Percentiles rank a stretch among this genome's conserved stretches.
Conservation (phyloP, 2,113 vertebrate species). For the Aphyosemion australe region DNA sequence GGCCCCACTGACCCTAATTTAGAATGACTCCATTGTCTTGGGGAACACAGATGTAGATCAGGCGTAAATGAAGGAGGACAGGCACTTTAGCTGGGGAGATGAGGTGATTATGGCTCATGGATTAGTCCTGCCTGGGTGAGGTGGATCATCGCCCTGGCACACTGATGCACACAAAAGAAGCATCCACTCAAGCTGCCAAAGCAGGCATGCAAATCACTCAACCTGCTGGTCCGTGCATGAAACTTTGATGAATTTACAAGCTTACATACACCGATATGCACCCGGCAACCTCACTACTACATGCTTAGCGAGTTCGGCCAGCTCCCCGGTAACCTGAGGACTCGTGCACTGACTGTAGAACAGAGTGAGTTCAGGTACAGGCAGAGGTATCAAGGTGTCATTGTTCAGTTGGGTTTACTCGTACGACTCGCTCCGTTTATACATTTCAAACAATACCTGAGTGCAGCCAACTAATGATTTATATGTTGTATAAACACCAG, state of each 20-base stretch:
- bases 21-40: constrained; percentile 74
- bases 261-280: neutral
- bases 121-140: constrained; percentile 63
- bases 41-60: constrained; percentile 61
- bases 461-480: no score
- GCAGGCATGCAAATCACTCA: neutral
- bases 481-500: no score
- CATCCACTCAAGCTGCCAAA: constrained; percentile 4
- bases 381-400: neutral
- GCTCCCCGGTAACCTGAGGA: neutral
- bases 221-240: constrained; percentile 8
- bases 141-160: constrained; percentile 40
- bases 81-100: constrained; percentile 63
- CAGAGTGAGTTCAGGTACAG: neutral
- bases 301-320: no score
- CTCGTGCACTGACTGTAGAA: neutral
- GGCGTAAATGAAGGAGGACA: constrained; percentile 73
- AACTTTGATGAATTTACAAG: constrained; percentile 21
- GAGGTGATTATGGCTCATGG: constrained; percentile 68
- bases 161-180: constrained; percentile 14
- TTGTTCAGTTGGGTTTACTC: no score
- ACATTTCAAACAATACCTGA: no score
- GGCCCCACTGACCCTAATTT: constrained; percentile 68
- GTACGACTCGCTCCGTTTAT: no score
- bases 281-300: constrained; percentile 1